phyloP scores from a whole-genome alignment of 1,140 invertebrate species.

The Gryon sp. region DNA sequence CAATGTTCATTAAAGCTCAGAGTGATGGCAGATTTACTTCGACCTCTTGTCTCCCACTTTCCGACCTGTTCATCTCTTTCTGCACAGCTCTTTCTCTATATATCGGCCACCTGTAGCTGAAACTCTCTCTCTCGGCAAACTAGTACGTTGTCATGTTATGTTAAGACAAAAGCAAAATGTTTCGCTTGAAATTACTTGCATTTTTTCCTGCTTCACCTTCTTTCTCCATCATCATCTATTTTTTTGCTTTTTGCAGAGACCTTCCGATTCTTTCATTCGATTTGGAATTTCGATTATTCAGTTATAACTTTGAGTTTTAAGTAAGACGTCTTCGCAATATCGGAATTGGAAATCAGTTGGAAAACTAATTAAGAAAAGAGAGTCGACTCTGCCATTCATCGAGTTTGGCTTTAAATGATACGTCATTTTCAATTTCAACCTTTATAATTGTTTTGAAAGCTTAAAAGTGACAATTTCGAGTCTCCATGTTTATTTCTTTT shows the following conservation, averaged over 20 bases:
- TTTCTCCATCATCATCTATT: too few species aligned
- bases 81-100: conserved; percentile 24
- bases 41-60: conserved; percentile 29
- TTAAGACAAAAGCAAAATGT: conserved; percentile 56
- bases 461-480: too few species aligned
- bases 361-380: conserved; percentile 24
- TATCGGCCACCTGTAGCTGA: conserved; percentile 67
- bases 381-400: not conserved
- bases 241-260: too few species aligned
- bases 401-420: too few species aligned
- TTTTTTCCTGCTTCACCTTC: too few species aligned
- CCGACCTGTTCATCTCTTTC: conserved; percentile 35
- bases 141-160: conserved; percentile 30
- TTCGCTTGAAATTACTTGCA: conserved; percentile 33
- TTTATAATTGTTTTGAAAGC: too few species aligned
- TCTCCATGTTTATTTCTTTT: too few species aligned
- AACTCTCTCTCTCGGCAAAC: conserved; percentile 28
- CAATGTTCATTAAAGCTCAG: conserved; percentile 40
- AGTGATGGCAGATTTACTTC: conserved; percentile 33
- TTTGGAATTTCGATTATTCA: conserved; percentile 41
- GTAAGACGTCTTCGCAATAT: conserved; percentile 1
- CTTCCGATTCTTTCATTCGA: conserved; percentile 17
- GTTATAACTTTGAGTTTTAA: conserved; percentile 29
- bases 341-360: conserved; percentile 28
- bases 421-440: too few species aligned